phyloP scores from a whole-genome alignment of 2,113 vertebrate species.

The Trogon melanurus region DNA sequence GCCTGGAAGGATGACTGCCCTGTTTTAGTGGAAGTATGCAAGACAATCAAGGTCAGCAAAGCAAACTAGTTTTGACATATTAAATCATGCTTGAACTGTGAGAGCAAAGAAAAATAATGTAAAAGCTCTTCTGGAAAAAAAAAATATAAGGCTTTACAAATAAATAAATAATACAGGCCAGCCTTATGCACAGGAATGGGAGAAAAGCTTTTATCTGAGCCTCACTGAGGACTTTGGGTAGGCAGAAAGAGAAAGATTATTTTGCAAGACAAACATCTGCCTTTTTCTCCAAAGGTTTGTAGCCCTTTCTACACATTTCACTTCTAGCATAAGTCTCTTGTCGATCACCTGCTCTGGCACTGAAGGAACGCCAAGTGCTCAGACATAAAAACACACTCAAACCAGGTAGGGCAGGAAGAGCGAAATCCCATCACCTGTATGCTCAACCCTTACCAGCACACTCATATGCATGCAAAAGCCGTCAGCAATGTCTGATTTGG shows the following conservation, averaged over 20 bases:
- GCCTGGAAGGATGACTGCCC: constrained; percentile 62
- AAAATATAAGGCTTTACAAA: constrained; percentile 36
- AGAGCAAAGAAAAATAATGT: constrained; percentile 72
- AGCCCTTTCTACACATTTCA: background rate
- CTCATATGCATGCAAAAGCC: background rate
- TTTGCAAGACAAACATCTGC: background rate
- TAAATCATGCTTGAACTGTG: constrained; percentile 82
- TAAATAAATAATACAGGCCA: constrained; percentile 72
- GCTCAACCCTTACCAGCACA: background rate
- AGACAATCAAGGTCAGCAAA: constrained; percentile 77
- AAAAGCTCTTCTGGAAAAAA: constrained; percentile 50
- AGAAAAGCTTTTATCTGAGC: constrained; percentile 27
- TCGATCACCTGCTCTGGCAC: background rate
- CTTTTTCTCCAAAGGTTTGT: background rate
- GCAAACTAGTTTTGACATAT: constrained; percentile 80
- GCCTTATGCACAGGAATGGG: background rate
- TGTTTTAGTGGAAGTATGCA: constrained; percentile 72
- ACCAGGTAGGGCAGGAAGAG: background rate
- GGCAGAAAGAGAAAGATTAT: background rate
- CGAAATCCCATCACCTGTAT: background rate
- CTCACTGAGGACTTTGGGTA: background rate
- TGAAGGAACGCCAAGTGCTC: background rate
- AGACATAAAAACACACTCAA: background rate
- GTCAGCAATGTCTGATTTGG: background rate
- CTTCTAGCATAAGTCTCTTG: background rate